These are phyloP conservation scores for Labrus mixtus DNA, from an alignment of 2,113 vertebrate species.

Conservation along the genomic window DNA sequence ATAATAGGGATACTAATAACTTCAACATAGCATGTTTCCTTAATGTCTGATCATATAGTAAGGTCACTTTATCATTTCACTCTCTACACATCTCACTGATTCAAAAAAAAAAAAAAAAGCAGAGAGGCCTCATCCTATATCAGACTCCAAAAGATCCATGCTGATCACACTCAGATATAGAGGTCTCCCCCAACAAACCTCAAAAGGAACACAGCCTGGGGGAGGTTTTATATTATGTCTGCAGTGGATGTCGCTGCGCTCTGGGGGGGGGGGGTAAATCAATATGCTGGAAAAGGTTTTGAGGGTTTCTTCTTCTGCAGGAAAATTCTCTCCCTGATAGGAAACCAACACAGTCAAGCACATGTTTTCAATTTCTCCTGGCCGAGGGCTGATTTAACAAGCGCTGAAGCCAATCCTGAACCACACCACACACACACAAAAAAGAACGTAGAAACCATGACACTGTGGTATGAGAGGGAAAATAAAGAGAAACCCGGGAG, in stretches of 20 bases:
- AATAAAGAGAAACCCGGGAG: constrained; percentile 17
- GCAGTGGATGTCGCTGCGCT: constrained; percentile 40
- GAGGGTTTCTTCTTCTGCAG: constrained; percentile 28
- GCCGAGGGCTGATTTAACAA: constrained; percentile 52
- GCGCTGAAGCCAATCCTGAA: constrained; percentile 53
- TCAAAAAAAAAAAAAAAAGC: too few species aligned
- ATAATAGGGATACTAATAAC: too few species aligned
- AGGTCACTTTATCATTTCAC: too few species aligned
- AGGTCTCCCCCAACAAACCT: constrained; percentile 25
- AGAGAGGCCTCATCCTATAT: background rate
- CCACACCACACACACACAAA: background rate
- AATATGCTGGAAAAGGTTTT: constrained; percentile 45
- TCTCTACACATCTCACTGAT: too few species aligned
- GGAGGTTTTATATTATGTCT: constrained; percentile 46
- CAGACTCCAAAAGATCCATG: background rate
- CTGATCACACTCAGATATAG: background rate
- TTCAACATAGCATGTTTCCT: too few species aligned
- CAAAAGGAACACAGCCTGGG: constrained; percentile 41
- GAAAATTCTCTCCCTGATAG: constrained; percentile 51
- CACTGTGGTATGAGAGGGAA: constrained; percentile 30
- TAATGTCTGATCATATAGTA: too few species aligned
- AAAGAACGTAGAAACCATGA: constrained; percentile 39
- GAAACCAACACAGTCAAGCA: constrained; percentile 61
- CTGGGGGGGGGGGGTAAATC: constrained; percentile 42
- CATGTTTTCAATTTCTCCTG: constrained; percentile 68